Base-by-base conservation (phyloP, 2,113 vertebrate genomes). In the Uropsilus gracilis region DNA sequence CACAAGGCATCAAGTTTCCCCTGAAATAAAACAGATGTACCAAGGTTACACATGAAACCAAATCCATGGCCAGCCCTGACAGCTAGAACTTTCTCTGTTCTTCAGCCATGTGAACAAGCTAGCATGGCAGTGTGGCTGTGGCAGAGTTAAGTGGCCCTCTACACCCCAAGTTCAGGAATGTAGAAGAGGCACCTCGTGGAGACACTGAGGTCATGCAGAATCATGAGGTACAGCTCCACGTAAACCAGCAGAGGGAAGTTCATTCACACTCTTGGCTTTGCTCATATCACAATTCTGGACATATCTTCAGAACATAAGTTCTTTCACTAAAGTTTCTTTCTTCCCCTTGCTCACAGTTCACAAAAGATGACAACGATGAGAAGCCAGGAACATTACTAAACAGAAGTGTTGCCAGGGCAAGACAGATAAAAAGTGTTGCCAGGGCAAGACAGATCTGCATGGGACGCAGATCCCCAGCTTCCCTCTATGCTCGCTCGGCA, bases 1-100 rank as follows among this genome's bases (percentile, higher is more conserved):
- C 99, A 99, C 93, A 99, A 97, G 63, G 99, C 99, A 76, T 99
- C 99, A 94, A 99, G 95, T 96, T 99, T 99, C 75, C 99, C 99
- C 99, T 99, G 97, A 97, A 98, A 20, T 66, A 48, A 94, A 97
- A 95, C 20, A 98, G 72, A 96, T 0, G 26, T 2, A 6, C 8
- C 42, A 50, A 91, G 91, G 48, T 97, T 93, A 97, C 73, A 91
- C 8, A 37, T 0, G 46, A 85, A 83, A 89, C 8, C 30, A 83
- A 37, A 50, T 26, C 11, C 32, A 48, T 57, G 53, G 46, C 11
- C 32, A 37, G 5, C 71, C 8, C 8, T 69, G n/a, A 66, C 44
- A 24, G 2, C 32, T 16, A 3, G 75, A 83, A 30, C 18, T 59
- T 66, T 39, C 39, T 9, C 1, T 32, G 44, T 50, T 80, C 71